phyloP scores from a whole-genome alignment of 2,113 vertebrate genomes.

The Oceanodroma tethys region DNA sequence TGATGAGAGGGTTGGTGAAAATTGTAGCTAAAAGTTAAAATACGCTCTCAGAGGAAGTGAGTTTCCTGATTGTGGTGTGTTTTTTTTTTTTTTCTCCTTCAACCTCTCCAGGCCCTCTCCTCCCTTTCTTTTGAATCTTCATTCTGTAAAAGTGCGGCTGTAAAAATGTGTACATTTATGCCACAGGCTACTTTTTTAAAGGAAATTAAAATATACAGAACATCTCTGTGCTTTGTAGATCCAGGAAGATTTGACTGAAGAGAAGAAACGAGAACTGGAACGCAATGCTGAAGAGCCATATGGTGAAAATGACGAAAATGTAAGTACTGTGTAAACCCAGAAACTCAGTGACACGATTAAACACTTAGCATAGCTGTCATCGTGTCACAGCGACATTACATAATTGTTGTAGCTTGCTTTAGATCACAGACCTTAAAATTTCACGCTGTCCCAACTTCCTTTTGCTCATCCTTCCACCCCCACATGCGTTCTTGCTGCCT shows the following conservation, averaged over 20 bases:
- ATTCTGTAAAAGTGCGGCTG: not conserved
- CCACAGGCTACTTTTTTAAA: not conserved
- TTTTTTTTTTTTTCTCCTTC: not conserved
- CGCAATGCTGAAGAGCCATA: slow-evolving; percentile 86
- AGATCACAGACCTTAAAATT: not conserved
- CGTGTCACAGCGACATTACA: not conserved
- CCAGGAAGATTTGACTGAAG: slow-evolving; percentile 88
- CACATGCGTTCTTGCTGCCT: not conserved
- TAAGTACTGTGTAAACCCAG: slow-evolving; percentile 48
- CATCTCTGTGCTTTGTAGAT: slow-evolving; percentile 70
- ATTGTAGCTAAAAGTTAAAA: not conserved
- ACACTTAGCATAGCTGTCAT: accelerated
- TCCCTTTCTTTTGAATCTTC: not conserved
- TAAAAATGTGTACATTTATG: not conserved
- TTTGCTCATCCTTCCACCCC: not conserved
- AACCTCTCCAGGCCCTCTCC: not conserved
- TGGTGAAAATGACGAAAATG: slow-evolving; percentile 86
- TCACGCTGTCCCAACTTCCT: not conserved
- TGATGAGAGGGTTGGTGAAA: not conserved
- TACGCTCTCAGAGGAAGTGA: not conserved
- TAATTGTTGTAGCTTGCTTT: not conserved
- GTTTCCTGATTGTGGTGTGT: not conserved
- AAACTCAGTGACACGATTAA: not conserved
- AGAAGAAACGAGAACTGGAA: slow-evolving; percentile 79
- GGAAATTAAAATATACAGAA: not conserved